Base-by-base conservation (phyloP, 2,888 invertebrate genomes). In the Chesias legatella region DNA sequence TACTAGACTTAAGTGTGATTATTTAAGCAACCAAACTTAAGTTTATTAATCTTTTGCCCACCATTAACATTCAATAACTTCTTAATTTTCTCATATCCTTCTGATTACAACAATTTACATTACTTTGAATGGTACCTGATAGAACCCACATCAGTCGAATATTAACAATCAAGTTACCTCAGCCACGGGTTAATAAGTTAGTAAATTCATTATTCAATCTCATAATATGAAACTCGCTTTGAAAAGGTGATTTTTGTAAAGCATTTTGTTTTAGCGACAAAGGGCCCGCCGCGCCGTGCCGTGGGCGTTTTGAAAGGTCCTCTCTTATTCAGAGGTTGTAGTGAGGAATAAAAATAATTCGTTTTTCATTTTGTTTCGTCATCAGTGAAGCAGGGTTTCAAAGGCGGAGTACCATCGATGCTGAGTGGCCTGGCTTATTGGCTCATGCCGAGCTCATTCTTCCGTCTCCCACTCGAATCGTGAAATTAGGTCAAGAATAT, bases 301-400 rank as follows among this genome's bases (percentile, higher is more conserved):
- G n/a, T n/a, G 62, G 68, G 60, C 60, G 63, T 58, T 62, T 66
- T 65, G 63, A 55, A 62, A 62, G 55, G 53, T 61, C 61, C 67
- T 67, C 67, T 66, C 63, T 17, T 17, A 69, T 67, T 65, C 30
- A 30, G 58, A 60, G 62, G 53, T 63, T 60, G 67, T 63, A 67
- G 75, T 76, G 67, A 67, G 60, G 58, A 79, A 79, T 80, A 82
- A 79, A 65, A 79, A 83, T 79, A 82, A 82, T 82, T 79, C 66
- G 61, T 69, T 73, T 75, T 78, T 67, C 69, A 72, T 77, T 76
- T 73, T 75, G 73, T 79, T 80, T 77, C 78, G 68, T 79, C 77
- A 78, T 78, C 79, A 74, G 57, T 60, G 66, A 59, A 63, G 62
- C 63, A 58, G 54, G 63, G 68, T 63, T 73, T 80, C 76, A 79